Evolutionary conservation across 2,113 vertebrate genomes (phyloP), one percentile per base, ranked within the genome.

Genomic region (Telmatochromis sp.): DNA sequence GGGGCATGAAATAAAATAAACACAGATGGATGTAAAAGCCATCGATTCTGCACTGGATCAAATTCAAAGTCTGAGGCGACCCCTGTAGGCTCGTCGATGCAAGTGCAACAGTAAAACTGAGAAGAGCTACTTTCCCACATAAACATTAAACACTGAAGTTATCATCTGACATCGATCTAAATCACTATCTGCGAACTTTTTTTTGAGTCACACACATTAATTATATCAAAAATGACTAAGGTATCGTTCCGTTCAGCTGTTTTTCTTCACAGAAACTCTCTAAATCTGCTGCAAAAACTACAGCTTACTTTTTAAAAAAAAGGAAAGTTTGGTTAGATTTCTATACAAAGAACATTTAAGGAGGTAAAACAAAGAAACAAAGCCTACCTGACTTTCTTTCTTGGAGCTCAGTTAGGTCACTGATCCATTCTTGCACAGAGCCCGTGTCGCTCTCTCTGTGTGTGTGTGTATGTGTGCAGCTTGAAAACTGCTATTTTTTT

Each of bases 51-150:
- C 13, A 12, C 21, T 7, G 19, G 78, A 84, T 80, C 60, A 75
- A 60, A 93, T 78, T 53, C 81, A 94, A 86, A 90, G 93, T 63
- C 92, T 92, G 80, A 84, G 80, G 92, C 91, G 94, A 93, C 93
- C 91, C 93, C 94, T 94, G 86, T 92, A 58, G 94, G 90, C 45
- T 1, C 2, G 28, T 5, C 0, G 0, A 1, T 19, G 79, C n/a
- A 86, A 84, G 33, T 93, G 85, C 93, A 92, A 15, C 82, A 12
- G 6, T 5, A 17, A 73, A 26, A 6, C 60, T 35, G 19, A 81
- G 35, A 85, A 19, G 10, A 51, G 42, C 49, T 15, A 26, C 63
- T 88, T 55, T 55, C n/a, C 12, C 7, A 26, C 10, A 80, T 10
- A 28, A 85, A 80, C 81, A 53, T 51, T 53, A 80, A 88, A 78